Evolutionary conservation across 2,113 vertebrate genomes (phyloP).

Genomic region (Trachemys scripta): DNA sequence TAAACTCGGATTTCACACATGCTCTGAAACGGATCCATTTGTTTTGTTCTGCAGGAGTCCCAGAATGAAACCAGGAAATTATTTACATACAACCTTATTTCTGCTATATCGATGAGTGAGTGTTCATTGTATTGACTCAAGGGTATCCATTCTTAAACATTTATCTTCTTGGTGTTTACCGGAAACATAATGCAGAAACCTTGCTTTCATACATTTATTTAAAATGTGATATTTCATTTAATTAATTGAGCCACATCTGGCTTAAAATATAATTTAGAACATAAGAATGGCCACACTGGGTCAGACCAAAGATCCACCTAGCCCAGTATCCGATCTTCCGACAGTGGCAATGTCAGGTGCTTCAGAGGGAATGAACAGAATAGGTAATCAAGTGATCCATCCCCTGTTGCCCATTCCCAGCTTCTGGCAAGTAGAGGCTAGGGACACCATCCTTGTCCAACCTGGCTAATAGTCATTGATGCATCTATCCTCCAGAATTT

Average conservation of each 20-base stretch:
- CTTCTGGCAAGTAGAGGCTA: too few relatives aligned
- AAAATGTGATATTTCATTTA: neutral
- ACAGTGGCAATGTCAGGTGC: too few relatives aligned
- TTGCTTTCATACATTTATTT: neutral
- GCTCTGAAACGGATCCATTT: neutral
- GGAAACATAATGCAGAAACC: neutral
- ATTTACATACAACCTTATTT: neutral
- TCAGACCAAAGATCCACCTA: too few relatives aligned
- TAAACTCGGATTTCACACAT: neutral
- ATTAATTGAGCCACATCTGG: neutral
- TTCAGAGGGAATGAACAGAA: too few relatives aligned
- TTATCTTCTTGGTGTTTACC: neutral
- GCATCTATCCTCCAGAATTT: too few relatives aligned
- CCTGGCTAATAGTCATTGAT: too few relatives aligned
- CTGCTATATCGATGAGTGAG: neutral
- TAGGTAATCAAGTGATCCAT: too few relatives aligned
- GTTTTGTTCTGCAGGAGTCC: neutral
- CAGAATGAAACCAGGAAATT: neutral
- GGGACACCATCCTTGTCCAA: too few relatives aligned
- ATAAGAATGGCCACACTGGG: too few relatives aligned
- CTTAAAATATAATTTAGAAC: neutral
- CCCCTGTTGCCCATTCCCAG: too few relatives aligned
- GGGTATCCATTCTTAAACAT: neutral
- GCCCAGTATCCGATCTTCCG: too few relatives aligned
- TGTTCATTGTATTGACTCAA: neutral